Conservation (phyloP, 2,797 vertebrate species). For the Tympanoctomys barrerae region DNA sequence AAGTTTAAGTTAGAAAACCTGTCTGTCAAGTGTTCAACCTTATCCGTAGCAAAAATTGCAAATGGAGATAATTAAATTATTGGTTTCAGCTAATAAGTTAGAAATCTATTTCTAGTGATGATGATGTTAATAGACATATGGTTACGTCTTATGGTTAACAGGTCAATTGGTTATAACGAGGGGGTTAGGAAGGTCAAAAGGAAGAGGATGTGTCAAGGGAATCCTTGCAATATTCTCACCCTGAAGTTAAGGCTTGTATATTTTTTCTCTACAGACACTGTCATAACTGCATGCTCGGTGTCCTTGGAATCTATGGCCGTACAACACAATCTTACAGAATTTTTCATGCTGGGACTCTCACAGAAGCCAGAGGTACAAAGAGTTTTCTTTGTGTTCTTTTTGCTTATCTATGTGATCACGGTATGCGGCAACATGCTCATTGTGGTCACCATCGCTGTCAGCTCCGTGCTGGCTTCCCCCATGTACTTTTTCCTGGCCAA, state of each 20-base stretch:
- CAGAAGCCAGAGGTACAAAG: constrained; percentile 65
- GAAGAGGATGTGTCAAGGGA: background rate
- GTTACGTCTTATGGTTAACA: background rate
- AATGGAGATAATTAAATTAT: background rate
- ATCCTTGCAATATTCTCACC: background rate
- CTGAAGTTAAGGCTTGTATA: background rate
- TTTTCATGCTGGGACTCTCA: constrained; percentile 76
- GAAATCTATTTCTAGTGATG: background rate
- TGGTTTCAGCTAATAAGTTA: background rate
- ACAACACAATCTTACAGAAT: constrained; percentile 51
- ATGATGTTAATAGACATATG: background rate
- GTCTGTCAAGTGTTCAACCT: background rate
- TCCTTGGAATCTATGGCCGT: constrained; percentile 9
- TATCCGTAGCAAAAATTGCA: background rate
- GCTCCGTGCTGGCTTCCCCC: constrained; percentile 64
- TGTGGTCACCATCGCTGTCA: constrained; percentile 56
- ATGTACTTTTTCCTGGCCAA: constrained; percentile 53
- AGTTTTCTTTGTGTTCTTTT: constrained; percentile 69
- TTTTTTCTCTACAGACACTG: constrained; percentile 20
- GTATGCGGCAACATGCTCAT: constrained; percentile 70
- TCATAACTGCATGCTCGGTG: background rate
- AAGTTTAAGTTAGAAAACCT: background rate
- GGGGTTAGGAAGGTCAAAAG: background rate
- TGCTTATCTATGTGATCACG: constrained; percentile 53
- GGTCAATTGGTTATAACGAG: background rate